These are phyloP conservation scores for Linnaemya tessellans DNA, from an alignment of 2,888 invertebrate species.

Conservation along the genomic window DNA sequence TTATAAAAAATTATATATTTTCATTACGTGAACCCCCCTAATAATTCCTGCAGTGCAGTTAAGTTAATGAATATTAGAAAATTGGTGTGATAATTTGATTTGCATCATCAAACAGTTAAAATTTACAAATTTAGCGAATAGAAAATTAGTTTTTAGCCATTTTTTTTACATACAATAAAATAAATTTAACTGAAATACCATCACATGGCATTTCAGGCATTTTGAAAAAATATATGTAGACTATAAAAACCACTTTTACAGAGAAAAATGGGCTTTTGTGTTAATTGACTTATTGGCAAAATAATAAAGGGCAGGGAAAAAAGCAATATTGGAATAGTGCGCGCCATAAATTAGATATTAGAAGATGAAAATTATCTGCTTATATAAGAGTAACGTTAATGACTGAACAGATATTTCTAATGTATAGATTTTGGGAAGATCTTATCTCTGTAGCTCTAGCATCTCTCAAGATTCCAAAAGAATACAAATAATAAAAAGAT, in stretches of 20 bases:
- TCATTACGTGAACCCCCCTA: background rate
- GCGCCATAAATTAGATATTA: no score
- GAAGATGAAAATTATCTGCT: no score
- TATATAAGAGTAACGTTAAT: no score
- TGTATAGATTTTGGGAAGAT: no score
- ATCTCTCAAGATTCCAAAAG: no score
- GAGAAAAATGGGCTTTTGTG: background rate
- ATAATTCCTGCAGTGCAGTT: background rate
- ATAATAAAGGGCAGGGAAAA: no score
- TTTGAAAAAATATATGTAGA: background rate
- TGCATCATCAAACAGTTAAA: constrained; percentile 65
- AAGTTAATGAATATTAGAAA: constrained; percentile 45
- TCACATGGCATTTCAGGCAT: constrained; percentile 11
- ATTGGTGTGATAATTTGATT: constrained; percentile 60
- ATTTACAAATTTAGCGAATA: constrained; percentile 55
- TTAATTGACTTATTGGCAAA: no score
- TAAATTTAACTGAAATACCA: background rate
- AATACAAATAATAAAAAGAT: no score
- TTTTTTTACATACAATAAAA: constrained; percentile 13
- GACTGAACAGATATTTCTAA: no score
- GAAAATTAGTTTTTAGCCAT: constrained; percentile 40
- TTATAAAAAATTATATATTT: background rate
- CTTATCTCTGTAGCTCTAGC: no score
- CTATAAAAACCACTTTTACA: background rate
- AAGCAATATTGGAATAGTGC: no score